Conservation (phyloP, 92 coral and sea anemone genomes). For the Plumapathes pennacea region DNA sequence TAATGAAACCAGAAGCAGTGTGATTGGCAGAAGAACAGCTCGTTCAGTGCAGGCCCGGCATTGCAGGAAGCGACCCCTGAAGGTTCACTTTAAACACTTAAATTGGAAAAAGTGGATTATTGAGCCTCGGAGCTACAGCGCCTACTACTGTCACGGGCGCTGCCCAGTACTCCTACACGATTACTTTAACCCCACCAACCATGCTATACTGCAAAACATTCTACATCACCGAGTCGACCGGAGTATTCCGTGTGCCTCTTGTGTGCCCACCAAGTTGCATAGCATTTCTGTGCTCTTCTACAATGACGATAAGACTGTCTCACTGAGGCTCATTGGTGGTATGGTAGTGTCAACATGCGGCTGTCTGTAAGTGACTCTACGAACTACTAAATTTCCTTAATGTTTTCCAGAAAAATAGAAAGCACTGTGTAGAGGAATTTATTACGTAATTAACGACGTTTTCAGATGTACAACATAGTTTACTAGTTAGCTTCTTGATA, state of each 20-base stretch:
- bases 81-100: slow-evolving; percentile 25
- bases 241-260: slow-evolving; percentile 32
- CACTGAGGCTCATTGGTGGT: slow-evolving; percentile 43
- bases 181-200: slow-evolving; percentile 46
- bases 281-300: slow-evolving; percentile 30
- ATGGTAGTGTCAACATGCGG: slow-evolving; percentile 61
- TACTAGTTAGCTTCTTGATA: too few species aligned
- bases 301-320: slow-evolving; percentile 27
- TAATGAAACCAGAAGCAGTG: slow-evolving; percentile 3
- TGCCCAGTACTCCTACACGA: slow-evolving; percentile 35
- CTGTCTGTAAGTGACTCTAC: slow-evolving; percentile 32
- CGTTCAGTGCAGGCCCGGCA: slow-evolving; percentile 1
- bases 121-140: slow-evolving; percentile 54
- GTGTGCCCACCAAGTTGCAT: slow-evolving; percentile 53
- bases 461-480: too few species aligned
- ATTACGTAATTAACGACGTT: too few species aligned
- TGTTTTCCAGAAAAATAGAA: too few species aligned
- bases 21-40: not conserved
- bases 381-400: too few species aligned
- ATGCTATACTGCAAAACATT: slow-evolving; percentile 55
- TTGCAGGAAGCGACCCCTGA: slow-evolving; percentile 25
- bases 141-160: slow-evolving; percentile 37
- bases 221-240: slow-evolving; percentile 26
- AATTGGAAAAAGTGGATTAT: slow-evolving; percentile 51
- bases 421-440: too few species aligned